Evolutionary conservation across 2,888 invertebrate genomes (phyloP).

Genomic region (Noctua comes): DNA sequence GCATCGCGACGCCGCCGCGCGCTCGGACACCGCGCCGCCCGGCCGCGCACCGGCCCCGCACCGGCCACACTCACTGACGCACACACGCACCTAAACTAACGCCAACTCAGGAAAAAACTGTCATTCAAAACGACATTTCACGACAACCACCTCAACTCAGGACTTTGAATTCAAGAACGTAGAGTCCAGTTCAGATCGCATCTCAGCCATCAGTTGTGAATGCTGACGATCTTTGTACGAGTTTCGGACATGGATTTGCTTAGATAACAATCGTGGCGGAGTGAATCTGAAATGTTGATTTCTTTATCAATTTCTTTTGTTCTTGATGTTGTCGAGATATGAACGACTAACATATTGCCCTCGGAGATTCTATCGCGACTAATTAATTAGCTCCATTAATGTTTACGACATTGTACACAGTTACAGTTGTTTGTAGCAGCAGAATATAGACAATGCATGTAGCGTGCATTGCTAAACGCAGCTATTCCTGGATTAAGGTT

Average conservation of each 20-base stretch:
- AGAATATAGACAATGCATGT: not conserved
- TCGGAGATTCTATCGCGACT: constrained; percentile 63
- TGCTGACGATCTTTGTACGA: constrained; percentile 66
- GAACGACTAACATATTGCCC: constrained; percentile 47
- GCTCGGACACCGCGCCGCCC: constrained; percentile 33
- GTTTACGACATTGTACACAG: constrained; percentile 32
- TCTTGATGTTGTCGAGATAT: constrained; percentile 46
- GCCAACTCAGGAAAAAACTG: constrained; percentile 66
- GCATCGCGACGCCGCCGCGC: constrained; percentile 55
- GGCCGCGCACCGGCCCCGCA: not conserved
- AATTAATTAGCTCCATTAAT: constrained; percentile 57
- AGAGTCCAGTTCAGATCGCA: constrained; percentile 36
- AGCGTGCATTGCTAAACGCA: no score
- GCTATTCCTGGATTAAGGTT: not conserved
- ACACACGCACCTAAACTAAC: constrained; percentile 70
- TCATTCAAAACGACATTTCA: constrained; percentile 62
- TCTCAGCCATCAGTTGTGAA: constrained; percentile 56
- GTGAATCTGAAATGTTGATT: constrained; percentile 74
- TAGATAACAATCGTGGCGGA: constrained; percentile 72
- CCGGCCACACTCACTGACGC: constrained; percentile 32
- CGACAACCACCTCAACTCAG: not conserved
- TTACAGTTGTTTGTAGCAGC: constrained; percentile 15
- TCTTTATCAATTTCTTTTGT: constrained; percentile 77
- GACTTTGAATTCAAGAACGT: constrained; percentile 9
- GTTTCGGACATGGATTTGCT: constrained; percentile 70